Percentiles rank a stretch among this genome's conserved stretches.
Conservation (phyloP, 2,888 invertebrate species). For the Eumacrocentrus americanus region DNA sequence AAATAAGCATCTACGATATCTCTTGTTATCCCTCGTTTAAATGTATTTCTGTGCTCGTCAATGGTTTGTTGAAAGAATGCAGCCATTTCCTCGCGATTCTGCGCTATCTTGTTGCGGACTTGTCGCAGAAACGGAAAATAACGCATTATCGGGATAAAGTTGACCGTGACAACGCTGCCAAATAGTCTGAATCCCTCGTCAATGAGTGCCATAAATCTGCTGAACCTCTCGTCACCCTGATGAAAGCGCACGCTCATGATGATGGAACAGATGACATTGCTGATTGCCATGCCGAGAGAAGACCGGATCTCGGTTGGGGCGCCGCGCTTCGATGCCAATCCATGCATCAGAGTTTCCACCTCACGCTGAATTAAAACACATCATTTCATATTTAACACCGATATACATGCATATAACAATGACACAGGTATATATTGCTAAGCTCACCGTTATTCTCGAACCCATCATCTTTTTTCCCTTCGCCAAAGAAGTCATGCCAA, state of each 20-base stretch:
- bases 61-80: slow-evolving; percentile 83
- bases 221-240: slow-evolving; percentile 77
- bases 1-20: slow-evolving; percentile 88
- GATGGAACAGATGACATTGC: slow-evolving; percentile 89
- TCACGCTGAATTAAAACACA: slow-evolving; percentile 65
- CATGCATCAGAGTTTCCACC: slow-evolving; percentile 75
- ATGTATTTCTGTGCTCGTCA: slow-evolving; percentile 78
- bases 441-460: slow-evolving; percentile 78
- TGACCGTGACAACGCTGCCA: slow-evolving; percentile 80
- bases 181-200: slow-evolving; percentile 91
- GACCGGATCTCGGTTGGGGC: slow-evolving; percentile 77
- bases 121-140: slow-evolving; percentile 66
- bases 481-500: slow-evolving; percentile 88
- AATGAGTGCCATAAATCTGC: slow-evolving; percentile 81
- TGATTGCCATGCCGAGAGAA: slow-evolving; percentile 79
- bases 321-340: slow-evolving; percentile 70
- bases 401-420: too few relatives aligned
- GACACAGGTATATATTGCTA: neutral
- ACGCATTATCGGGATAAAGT: slow-evolving; percentile 81
- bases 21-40: slow-evolving; percentile 76
- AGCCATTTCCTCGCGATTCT: slow-evolving; percentile 85
- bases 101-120: slow-evolving; percentile 65
- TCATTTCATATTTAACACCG: neutral
- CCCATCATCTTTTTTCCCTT: slow-evolving; percentile 83
- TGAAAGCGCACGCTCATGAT: slow-evolving; percentile 88